Conservation (phyloP, 2,888 invertebrate species). For the Poecilus cupreus region DNA sequence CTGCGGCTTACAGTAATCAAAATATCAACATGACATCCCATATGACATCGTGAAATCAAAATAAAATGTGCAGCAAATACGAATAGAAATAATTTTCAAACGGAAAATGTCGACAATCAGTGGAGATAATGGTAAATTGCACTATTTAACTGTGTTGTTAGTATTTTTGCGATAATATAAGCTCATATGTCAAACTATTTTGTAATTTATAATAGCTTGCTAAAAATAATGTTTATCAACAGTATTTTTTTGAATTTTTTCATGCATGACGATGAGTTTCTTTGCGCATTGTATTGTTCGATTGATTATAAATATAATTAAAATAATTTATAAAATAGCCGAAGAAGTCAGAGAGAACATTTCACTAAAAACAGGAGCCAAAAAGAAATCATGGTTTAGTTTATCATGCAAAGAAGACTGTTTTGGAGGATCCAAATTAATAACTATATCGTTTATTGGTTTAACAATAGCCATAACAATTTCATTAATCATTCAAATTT, state of each 20-base stretch:
- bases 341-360: conserved; percentile 77
- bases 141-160: not conserved
- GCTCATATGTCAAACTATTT: conserved; percentile 5
- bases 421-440: conserved; percentile 78
- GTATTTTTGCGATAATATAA: not conserved
- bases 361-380: conserved; percentile 73
- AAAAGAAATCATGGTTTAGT: conserved; percentile 65
- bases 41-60: not conserved
- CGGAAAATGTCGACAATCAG: not conserved
- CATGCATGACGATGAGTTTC: not conserved
- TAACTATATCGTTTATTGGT: conserved; percentile 79
- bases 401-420: conserved; percentile 68
- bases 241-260: too few species aligned
- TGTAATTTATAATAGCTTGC: not conserved
- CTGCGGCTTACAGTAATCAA: conserved; percentile 19
- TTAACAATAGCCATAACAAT: conserved; percentile 82
- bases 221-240: not conserved
- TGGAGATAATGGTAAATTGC: not conserved
- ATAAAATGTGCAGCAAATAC: conserved; percentile 16
- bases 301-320: not conserved
- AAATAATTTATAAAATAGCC: conserved; percentile 55
- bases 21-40: conserved; percentile 40
- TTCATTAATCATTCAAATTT: conserved; percentile 83
- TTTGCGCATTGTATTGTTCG: not conserved
- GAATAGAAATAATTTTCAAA: not conserved